Evolutionary conservation across 1,140 invertebrate genomes (phyloP), one percentile per base, ranked within the genome.

Genomic region (Tetramorium alpestre): DNA sequence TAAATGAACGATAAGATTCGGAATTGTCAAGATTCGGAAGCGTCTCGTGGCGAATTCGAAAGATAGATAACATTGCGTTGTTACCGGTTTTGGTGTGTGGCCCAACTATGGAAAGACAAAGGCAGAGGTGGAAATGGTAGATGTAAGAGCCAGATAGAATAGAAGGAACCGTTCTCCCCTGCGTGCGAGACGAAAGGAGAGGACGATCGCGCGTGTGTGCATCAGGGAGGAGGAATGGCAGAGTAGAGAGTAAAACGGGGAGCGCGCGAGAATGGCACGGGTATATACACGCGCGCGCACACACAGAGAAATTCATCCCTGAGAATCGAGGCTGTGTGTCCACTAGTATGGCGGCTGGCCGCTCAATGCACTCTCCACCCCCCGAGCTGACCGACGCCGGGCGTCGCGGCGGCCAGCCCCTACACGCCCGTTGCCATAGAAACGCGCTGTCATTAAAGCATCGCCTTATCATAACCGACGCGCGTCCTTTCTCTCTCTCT

Each of bases 391-490:
- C 94, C 94, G 95, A 94, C 93, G 94, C 93, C 94, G 93, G 92
- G 94, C 94, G 93, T 94, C 93, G 94, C 94, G 94, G 92, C 93
- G 93, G 93, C 94, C 94, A 92, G 92, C 93, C 95, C 94, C 94
- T 93, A 94, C 91, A 93, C 92, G 90, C 91, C 92, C 91, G 94
- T 95, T 94, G 87, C 94, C 93, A 95, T 94, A 92, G 94, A 88
- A 92, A 95, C 94, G 87, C 93, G 93, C 93, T 95, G 95, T 95
- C 95, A 95, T 95, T 95, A 95, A 95, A 95, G 94, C 95, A 95
- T 95, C 95, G 95, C 95, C 95, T 95, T 95, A 95, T 95, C 95
- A 95, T 95, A 95, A 95, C 95, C 94, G 94, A 94, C 93, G 94
- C 95, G 94, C 92, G 90, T 86, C 91, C 90, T 91, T 92, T 92